Percentiles rank a stretch among this genome's conserved stretches.
Conservation (phyloP, 2,113 vertebrate species). For the Synodontis membranacea region DNA sequence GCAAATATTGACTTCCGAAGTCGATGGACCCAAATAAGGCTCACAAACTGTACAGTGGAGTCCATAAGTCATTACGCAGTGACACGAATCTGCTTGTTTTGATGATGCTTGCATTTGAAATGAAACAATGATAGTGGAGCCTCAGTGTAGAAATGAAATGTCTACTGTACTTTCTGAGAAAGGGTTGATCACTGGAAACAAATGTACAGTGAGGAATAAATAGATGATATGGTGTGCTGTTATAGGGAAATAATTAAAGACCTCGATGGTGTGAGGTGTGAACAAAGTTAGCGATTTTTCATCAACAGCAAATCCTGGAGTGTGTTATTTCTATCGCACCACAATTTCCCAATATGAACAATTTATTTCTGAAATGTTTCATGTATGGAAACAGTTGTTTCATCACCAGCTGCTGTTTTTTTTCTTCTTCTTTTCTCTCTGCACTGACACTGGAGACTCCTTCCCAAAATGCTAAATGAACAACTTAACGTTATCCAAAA, state of each 20-base stretch:
- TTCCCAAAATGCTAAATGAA: background rate
- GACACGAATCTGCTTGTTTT: background rate
- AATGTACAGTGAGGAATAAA: background rate
- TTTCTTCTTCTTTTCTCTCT: background rate
- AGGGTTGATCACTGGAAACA: background rate
- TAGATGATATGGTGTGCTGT: background rate
- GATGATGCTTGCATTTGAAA: background rate
- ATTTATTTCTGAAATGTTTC: background rate
- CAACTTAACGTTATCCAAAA: background rate
- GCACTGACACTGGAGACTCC: background rate
- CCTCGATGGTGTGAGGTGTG: too few species aligned
- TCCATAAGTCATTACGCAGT: background rate
- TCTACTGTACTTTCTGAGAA: background rate
- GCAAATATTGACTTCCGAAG: conserved; percentile 17
- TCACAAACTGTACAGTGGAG: background rate
- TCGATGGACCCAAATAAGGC: background rate
- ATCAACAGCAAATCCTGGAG: background rate
- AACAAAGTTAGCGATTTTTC: background rate
- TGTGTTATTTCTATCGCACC: background rate
- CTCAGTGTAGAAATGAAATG: background rate
- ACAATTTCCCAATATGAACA: background rate
- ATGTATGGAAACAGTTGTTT: background rate
- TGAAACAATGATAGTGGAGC: background rate
- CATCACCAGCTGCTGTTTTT: background rate
- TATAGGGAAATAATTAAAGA: background rate